Percentiles rank a stretch among this genome's conserved stretches.
Evolutionary conservation across 2,888 invertebrate species (phyloP).

Genomic region (Oxystoma pomonae): DNA sequence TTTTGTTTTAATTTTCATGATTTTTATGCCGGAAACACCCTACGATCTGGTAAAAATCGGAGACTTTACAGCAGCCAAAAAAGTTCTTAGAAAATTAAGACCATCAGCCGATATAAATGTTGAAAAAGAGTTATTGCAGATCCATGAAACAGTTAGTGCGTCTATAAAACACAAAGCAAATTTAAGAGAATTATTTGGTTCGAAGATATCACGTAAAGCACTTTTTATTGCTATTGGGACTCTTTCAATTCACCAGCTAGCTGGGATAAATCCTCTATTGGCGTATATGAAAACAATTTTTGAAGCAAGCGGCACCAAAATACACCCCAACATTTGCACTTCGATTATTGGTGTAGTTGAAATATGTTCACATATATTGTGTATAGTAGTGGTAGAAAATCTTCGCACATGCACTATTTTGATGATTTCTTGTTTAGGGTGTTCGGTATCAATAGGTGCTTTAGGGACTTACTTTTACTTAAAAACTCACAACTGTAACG

Average conservation of each 20-base stretch:
- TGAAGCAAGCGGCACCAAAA: slow-evolving; percentile 51
- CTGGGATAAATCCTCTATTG: slow-evolving; percentile 28
- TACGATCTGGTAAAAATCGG: slow-evolving; percentile 46
- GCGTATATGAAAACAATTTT: slow-evolving; percentile 53
- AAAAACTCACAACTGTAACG: slow-evolving; percentile 37
- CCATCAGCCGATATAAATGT: slow-evolving; percentile 12
- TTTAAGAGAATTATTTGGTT: slow-evolving; percentile 56
- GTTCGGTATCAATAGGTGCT: slow-evolving; percentile 57
- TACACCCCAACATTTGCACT: slow-evolving; percentile 20
- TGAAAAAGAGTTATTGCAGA: slow-evolving; percentile 22
- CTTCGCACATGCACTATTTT: slow-evolving; percentile 19
- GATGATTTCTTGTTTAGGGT: slow-evolving; percentile 30
- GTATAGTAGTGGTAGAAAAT: slow-evolving; percentile 20
- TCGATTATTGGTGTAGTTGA: slow-evolving; percentile 21
- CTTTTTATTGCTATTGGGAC: slow-evolving; percentile 25
- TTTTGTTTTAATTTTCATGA: slow-evolving; percentile 19
- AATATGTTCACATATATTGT: slow-evolving; percentile 18
- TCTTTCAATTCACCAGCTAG: slow-evolving; percentile 29
- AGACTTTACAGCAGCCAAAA: slow-evolving; percentile 55
- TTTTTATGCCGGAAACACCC: slow-evolving; percentile 30
- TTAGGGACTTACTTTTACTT: slow-evolving; percentile 62
- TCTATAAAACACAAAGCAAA: slow-evolving; percentile 19
- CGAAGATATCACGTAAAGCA: slow-evolving; percentile 61
- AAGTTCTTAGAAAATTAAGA: slow-evolving; percentile 53
- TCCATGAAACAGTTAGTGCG: slow-evolving; percentile 18